Evolutionary conservation across 2,888 invertebrate genomes (phyloP), one percentile per base, ranked within the genome.

Genomic region (Hybos culiciformis): DNA sequence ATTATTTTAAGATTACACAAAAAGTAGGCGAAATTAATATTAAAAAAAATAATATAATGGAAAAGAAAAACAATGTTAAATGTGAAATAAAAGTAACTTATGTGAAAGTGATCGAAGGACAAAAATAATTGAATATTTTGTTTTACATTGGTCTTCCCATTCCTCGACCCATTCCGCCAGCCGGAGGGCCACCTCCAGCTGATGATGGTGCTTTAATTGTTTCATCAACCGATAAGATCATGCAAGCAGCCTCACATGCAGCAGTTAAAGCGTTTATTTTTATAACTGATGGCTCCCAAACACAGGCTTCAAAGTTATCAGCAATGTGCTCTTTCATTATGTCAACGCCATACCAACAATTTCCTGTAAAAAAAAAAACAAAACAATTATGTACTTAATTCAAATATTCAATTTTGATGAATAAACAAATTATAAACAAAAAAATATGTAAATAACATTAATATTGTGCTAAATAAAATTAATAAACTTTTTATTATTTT

Each of bases 271-370:
- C 97, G 67, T 99, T 99, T 50, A 86, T 80, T 70, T 98, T 99
- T 41, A 98, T 85, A 32, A 97, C 71, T 7, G 94, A 84, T 1
- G 98, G 98, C 66, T 98, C 98, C 96, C 97, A 98, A 43, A 98
- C 92, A 66, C 91, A 98, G 5, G 78, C 78, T 39, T 75, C 80
- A 69, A 84, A 87, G 70, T 98, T 99, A 60, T 98, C 93, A 1
- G 84, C 79, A 50, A 96, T 87, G 59, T 92, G 90, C 64, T 97
- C 98, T 56, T 80, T 81, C 59, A 77, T 81, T 37, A 99, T 86
- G 65, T 99, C 94, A 31, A 98, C 90, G 26, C 98, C 98, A 66
- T 75, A 93, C 93, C 96, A 96, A 46, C 77, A 74, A 37, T 79
- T 78, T 46, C 80, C 83, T 82, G 64, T 1, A 62, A 59, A 12